Evolutionary conservation across 2,888 invertebrate genomes (phyloP), one percentile per base, ranked within the genome.

Genomic region (Drosophila helvetica): DNA sequence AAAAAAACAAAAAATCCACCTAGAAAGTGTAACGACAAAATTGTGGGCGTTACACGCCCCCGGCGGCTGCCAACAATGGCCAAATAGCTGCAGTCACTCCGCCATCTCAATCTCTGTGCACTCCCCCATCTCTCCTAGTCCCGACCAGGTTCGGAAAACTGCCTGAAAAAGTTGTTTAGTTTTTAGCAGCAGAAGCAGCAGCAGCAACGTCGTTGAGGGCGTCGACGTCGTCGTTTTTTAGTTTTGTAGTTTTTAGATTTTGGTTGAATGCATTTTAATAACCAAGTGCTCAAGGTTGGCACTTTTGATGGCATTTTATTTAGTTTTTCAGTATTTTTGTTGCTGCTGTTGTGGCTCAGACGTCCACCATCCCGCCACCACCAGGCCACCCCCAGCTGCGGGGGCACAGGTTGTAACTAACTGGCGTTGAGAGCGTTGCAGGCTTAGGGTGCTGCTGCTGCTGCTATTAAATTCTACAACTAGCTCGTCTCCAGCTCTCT

Each of bases 191-290:
- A 72, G 70, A 61, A 53, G 25, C 53, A 72, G 70, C 65, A 53
- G 25, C 53, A 19, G 27, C 43, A 18, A 3, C 47, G 71, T 61
- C 59, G 17, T 42, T 30, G n/a, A n/a, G n/a, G n/a, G n/a, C n/a
- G n/a, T n/a, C n/a, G n/a, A n/a, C n/a, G 69, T 60, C 48, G 66
- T 73, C 71, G 73, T 55, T 72, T 73, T 74, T 60, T 75, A 78
- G 82, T 83, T 87, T 89, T 77, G 86, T 77, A 87, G 83, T 84
- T 84, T 84, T 88, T 87, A 87, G 83, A 84, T 89, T 87, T 89
- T 87, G 83, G 83, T 87, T 84, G 83, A 84, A 84, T 84, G 83
- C 83, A 84, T 84, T 84, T 84, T 84, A 84, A 84, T 84, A 84
- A 84, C 83, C 83, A 87, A 84, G 89, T 84, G 79, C 83, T 84